phyloP scores from a whole-genome alignment of 2,797 vertebrate genomes.

The Chromis chromis region DNA sequence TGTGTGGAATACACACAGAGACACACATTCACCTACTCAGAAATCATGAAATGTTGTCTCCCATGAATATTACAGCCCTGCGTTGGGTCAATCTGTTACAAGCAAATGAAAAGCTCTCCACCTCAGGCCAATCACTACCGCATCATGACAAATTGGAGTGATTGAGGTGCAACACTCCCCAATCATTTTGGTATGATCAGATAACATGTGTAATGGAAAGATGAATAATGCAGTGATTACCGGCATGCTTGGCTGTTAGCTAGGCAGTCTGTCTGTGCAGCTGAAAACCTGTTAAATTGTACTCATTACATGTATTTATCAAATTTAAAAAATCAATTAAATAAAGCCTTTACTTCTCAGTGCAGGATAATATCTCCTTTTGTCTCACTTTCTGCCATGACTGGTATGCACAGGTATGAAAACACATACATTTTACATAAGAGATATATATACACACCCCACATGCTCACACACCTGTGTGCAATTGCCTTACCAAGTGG shows the following conservation, averaged over 20 bases:
- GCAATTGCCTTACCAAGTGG: constrained; percentile 35
- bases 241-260: constrained; percentile 1
- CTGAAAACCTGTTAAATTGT: background rate
- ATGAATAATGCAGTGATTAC: constrained; percentile 36
- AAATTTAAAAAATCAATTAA: too few species aligned
- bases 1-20: constrained; percentile 13
- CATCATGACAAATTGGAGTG: constrained; percentile 16
- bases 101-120: constrained; percentile 14
- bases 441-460: background rate
- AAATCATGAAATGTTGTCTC: constrained; percentile 25
- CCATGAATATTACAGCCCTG: constrained; percentile 5
- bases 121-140: constrained; percentile 25
- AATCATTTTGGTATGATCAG: constrained; percentile 11
- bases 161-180: constrained; percentile 22
- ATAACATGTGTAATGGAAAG: background rate
- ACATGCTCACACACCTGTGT: constrained; percentile 23
- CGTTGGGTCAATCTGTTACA: constrained; percentile 23
- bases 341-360: too few species aligned
- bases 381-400: constrained; percentile 5
- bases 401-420: background rate
- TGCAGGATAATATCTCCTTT: too few species aligned
- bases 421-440: too few species aligned
- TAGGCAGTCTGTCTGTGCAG: background rate
- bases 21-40: constrained; percentile 7
- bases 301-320: background rate